These are phyloP conservation scores for Seriola rivoliana DNA, from an alignment of 2,113 vertebrate genomes.

Conservation along the genomic window DNA sequence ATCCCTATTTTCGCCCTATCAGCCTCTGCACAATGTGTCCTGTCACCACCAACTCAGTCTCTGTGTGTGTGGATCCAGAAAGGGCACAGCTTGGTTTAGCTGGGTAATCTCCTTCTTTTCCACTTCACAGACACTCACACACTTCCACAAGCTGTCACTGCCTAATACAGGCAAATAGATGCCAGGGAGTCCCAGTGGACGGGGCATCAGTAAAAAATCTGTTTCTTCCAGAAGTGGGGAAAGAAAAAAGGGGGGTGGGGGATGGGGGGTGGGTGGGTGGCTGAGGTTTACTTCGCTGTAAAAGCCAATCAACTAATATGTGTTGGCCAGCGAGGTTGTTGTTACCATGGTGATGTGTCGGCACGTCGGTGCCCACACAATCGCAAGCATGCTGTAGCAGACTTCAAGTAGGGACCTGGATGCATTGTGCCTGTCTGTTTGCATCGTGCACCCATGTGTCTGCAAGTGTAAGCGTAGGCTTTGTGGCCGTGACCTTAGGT, in stretches of 20 bases:
- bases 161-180: neutral
- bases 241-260: conserved; percentile 12
- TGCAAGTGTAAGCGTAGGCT: conserved; percentile 18
- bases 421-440: conserved; percentile 16
- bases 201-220: conserved; percentile 38
- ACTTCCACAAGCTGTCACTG: conserved; percentile 26
- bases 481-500: conserved; percentile 36
- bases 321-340: conserved; percentile 69
- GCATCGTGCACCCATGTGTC: conserved; percentile 23
- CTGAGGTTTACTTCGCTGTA: conserved; percentile 29
- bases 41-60: conserved; percentile 16
- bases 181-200: neutral
- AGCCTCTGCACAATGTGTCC: conserved; percentile 17
- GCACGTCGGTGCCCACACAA: conserved; percentile 45
- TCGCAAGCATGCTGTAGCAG: neutral
- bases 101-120: conserved; percentile 31
- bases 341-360: conserved; percentile 76
- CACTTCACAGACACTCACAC: conserved; percentile 26
- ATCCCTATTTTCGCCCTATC: conserved; percentile 13
- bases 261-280: neutral
- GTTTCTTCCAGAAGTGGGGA: conserved; percentile 19
- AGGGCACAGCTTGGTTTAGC: conserved; percentile 36
- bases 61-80: conserved; percentile 43
- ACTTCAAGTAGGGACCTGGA: conserved; percentile 22
- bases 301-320: conserved; percentile 68